These are phyloP conservation scores for Apogon talboti DNA, from an alignment of 2,797 vertebrate genomes.

Conservation along the genomic window DNA sequence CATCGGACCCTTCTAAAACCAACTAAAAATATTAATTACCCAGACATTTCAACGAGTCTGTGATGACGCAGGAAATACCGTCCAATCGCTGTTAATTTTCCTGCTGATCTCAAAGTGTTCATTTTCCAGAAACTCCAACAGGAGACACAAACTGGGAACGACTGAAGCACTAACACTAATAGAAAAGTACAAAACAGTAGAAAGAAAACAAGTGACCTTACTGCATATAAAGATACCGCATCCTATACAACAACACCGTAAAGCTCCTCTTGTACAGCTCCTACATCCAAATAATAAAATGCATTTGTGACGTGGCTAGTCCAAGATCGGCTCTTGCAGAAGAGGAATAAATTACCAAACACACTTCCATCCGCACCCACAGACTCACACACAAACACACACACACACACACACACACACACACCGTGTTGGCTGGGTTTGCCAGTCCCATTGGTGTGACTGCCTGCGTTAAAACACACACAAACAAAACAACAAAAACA, in stretches of 20 bases:
- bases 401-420: too few species aligned
- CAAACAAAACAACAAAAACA: constrained; percentile 19
- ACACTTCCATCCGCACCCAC: neutral
- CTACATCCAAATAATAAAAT: constrained; percentile 37
- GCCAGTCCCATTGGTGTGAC: constrained; percentile 14
- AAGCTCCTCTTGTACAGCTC: constrained; percentile 40
- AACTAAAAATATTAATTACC: too few species aligned
- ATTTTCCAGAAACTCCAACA: neutral
- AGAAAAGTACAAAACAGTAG: constrained; percentile 68
- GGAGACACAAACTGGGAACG: neutral
- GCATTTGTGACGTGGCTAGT: constrained; percentile 34
- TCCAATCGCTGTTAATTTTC: too few species aligned
- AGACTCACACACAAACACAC: too few species aligned
- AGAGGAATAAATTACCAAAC: constrained; percentile 43
- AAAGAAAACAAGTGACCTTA: constrained; percentile 42
- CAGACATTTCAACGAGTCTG: too few species aligned
- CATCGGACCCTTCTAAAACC: too few species aligned
- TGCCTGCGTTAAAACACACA: constrained; percentile 26
- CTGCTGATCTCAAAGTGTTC: neutral
- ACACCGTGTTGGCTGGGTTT: constrained; percentile 5
- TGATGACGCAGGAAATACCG: too few species aligned
- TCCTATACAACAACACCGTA: constrained; percentile 44
- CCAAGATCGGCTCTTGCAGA: constrained; percentile 21
- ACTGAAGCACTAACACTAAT: constrained; percentile 31
- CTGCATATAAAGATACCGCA: constrained; percentile 38